A percentile compares a stretch with the other conserved stretches of the same genome.
phyloP scores from a whole-genome alignment of 2,888 invertebrate genomes.

The Lepas anatifera region DNA sequence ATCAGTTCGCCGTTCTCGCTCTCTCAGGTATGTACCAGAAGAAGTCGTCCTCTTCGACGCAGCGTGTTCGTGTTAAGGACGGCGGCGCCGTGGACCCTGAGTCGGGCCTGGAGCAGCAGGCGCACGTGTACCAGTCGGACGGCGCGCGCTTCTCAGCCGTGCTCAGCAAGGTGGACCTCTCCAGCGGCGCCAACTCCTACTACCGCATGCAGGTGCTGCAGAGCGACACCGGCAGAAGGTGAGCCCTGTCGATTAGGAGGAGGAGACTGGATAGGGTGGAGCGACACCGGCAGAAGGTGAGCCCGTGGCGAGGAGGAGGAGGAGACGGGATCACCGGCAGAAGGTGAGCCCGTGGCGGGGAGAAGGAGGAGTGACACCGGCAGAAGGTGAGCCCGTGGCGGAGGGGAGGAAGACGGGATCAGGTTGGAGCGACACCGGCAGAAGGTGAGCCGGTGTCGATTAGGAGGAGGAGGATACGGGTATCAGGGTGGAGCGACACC shows the following conservation, averaged over 20 bases:
- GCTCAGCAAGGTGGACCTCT: constrained; percentile 72
- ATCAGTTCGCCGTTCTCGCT: no score
- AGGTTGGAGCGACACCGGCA: no score
- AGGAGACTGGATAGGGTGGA: no score
- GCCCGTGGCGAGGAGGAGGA: constrained; percentile 50
- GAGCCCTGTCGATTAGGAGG: constrained; percentile 46
- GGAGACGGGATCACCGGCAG: constrained; percentile 42
- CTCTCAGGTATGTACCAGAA: not conserved
- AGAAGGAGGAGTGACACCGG: no score
- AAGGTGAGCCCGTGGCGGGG: no score
- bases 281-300: no score
- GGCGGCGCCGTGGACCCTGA: constrained; percentile 90
- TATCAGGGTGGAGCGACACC: no score
- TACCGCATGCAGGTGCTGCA: constrained; percentile 88
- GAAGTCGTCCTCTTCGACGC: constrained; percentile 15
- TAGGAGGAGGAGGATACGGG: no score
- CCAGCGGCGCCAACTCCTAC: constrained; percentile 68
- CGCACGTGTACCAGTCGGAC: constrained; percentile 57
- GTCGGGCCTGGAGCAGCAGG: constrained; percentile 58
- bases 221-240: constrained; percentile 50
- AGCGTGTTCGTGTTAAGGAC: constrained; percentile 57
- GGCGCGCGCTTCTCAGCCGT: constrained; percentile 55
- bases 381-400: constrained; percentile 60
- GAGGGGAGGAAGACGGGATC: constrained; percentile 37
- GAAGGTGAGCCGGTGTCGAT: constrained; percentile 48